These are phyloP conservation scores for Drosophila navojoa DNA, from an alignment of 1,140 invertebrate species.

Conservation along the genomic window DNA sequence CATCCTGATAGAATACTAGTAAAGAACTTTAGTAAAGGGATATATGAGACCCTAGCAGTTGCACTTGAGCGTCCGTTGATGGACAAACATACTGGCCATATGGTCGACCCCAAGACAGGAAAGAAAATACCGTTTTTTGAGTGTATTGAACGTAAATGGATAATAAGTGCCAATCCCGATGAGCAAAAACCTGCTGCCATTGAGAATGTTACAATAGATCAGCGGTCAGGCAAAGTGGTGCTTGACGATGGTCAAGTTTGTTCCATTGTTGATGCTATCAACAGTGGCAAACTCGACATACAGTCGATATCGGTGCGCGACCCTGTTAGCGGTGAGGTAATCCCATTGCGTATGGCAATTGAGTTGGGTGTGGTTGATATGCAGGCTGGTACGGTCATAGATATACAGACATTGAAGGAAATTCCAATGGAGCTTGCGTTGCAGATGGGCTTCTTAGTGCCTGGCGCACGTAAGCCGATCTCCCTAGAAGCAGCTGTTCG, in stretches of 20 bases:
- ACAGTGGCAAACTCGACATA: constrained; percentile 89
- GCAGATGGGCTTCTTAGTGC: constrained; percentile 88
- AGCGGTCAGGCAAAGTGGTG: constrained; percentile 67
- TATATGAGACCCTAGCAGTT: constrained; percentile 89
- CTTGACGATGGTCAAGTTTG: constrained; percentile 85
- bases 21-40: constrained; percentile 89
- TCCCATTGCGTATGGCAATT: constrained; percentile 90
- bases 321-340: constrained; percentile 88
- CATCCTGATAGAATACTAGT: constrained; percentile 91
- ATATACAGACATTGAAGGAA: constrained; percentile 88
- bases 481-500: constrained; percentile 90
- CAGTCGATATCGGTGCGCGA: constrained; percentile 89
- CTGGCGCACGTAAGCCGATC: constrained; percentile 88
- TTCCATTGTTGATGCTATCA: constrained; percentile 89
- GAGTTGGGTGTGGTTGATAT: constrained; percentile 91
- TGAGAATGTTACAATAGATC: constrained; percentile 70
- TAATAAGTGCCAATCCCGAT: constrained; percentile 86
- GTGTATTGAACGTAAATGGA: constrained; percentile 90
- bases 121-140: constrained; percentile 93
- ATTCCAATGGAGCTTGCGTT: constrained; percentile 90
- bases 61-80: constrained; percentile 90
- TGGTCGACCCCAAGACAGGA: constrained; percentile 93
- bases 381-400: constrained; percentile 88
- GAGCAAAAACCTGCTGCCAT: constrained; percentile 82
- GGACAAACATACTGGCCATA: constrained; percentile 90